phyloP scores from a whole-genome alignment of 2,888 invertebrate genomes.

The Pteria penguin region DNA sequence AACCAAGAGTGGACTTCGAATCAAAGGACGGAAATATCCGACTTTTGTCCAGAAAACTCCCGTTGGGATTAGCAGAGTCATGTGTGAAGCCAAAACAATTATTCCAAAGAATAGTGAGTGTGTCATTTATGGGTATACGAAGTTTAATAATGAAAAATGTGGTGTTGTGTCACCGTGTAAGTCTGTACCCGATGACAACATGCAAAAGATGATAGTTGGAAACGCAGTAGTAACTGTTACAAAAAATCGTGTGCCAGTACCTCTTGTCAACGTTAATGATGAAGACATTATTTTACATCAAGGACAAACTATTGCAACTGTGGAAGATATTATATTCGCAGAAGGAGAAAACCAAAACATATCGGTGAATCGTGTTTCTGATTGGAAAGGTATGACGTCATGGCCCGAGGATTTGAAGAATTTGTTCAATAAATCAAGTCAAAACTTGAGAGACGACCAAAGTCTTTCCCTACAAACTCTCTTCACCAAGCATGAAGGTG shows the following conservation, averaged over 20 bases:
- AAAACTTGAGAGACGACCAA: background rate
- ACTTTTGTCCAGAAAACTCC: background rate
- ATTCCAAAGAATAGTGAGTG: slow-evolving; percentile 19
- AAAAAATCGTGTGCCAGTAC: background rate
- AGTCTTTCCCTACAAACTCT: slow-evolving; percentile 1
- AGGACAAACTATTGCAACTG: background rate
- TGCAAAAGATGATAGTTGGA: background rate
- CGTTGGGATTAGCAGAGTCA: background rate
- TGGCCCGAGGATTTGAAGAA: background rate
- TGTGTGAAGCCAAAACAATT: background rate
- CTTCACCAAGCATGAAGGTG: slow-evolving; percentile 13
- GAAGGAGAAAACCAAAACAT: background rate
- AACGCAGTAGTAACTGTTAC: slow-evolving; percentile 1
- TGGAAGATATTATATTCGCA: background rate
- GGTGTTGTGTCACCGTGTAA: background rate
- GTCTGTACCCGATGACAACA: background rate
- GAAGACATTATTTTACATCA: background rate
- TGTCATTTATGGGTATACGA: slow-evolving; percentile 6
- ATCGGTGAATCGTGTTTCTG: background rate
- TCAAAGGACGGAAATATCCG: slow-evolving; percentile 4
- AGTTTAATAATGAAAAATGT: background rate
- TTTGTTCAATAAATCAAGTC: background rate
- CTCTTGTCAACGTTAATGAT: background rate
- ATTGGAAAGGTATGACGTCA: background rate
- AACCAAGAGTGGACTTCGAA: background rate